Base-by-base conservation (phyloP, 2,888 invertebrate genomes). In the Acrobasis repandana region DNA sequence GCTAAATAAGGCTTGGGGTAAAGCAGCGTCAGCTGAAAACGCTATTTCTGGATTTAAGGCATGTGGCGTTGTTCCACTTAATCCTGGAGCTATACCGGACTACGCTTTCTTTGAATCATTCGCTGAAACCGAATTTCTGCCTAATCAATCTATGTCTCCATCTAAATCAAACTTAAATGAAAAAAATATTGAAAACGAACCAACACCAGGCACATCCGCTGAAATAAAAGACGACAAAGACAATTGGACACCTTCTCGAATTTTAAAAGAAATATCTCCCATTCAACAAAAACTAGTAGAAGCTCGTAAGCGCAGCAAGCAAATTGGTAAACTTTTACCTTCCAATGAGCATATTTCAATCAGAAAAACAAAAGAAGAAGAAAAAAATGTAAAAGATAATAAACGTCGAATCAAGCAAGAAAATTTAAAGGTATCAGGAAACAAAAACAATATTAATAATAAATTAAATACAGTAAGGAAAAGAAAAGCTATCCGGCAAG, bases 241-340 rank as follows among this genome's bases (percentile, higher is more conserved):
- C 9, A 38, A 61, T 47, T 58, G 43, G 28, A 56, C 62, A 48
- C 66, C 62, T 58, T 47, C 66, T 36, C 58, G 52, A 51, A 66
- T 64, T 63, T 61, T 66, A 56, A 47, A 62, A 34, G 56, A 63
- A n/a, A 60, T 63, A 54, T 63, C 62, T 46, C 62, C 60, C 18
- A 60, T 64, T 60, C 64, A 64, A 52, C 63, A 67, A 58, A 64
- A 63, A 58, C 38, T 61, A 18, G 59, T 61, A 50, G 61, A 62
- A 59, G 56, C 48, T 43, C 56, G 62, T 58, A 64, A 64, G 62
- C 58, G 64, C 38, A 54, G 59, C 34, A 66, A 66, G 54, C 64
- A 66, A 58, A 61, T 62, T 38, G 64, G 62, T 20, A 62, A 51
- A 57, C 58, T 66, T 20, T 63, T 66, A 52, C 63, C 62, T 49